Percentiles rank a stretch among this genome's conserved stretches.
phyloP scores from a whole-genome alignment of 2,888 invertebrate genomes.

The Dryocosmus kuriphilus region DNA sequence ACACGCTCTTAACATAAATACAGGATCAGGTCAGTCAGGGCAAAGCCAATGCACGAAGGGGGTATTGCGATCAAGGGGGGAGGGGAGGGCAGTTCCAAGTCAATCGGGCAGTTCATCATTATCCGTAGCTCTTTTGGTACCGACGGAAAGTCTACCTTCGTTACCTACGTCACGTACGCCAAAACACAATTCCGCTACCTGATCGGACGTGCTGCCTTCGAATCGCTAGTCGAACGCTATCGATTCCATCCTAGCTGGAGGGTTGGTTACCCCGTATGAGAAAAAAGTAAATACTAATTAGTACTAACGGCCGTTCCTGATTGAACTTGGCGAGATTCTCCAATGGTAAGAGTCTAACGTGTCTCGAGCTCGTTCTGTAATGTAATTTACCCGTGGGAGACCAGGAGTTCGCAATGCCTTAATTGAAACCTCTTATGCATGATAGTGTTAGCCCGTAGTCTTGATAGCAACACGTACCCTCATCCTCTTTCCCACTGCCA shows the following conservation, averaged over 20 bases:
- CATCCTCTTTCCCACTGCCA: background rate
- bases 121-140: slow-evolving; percentile 15
- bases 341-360: background rate
- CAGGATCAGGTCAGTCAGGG: background rate
- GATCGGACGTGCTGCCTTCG: slow-evolving; percentile 21
- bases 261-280: background rate
- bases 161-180: slow-evolving; percentile 20
- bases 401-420: background rate
- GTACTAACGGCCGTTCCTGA: slow-evolving; percentile 5
- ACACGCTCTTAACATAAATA: slow-evolving; percentile 2
- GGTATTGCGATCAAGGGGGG: background rate
- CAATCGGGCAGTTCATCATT: slow-evolving; percentile 17
- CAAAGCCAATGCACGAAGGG: slow-evolving; percentile 11
- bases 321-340: slow-evolving; percentile 19
- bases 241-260: background rate
- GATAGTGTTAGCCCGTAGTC: background rate
- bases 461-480: background rate
- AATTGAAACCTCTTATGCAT: slow-evolving; percentile 2
- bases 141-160: slow-evolving; percentile 11
- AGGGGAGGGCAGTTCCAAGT: slow-evolving; percentile 1
- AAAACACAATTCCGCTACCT: slow-evolving; percentile 21
- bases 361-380: slow-evolving; percentile 8
- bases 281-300: slow-evolving; percentile 33
- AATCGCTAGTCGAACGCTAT: slow-evolving; percentile 4
- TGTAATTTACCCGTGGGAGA: background rate